Conservation (phyloP, 2,797 vertebrate species). For the Schizopygopsis pylzovi region DNA sequence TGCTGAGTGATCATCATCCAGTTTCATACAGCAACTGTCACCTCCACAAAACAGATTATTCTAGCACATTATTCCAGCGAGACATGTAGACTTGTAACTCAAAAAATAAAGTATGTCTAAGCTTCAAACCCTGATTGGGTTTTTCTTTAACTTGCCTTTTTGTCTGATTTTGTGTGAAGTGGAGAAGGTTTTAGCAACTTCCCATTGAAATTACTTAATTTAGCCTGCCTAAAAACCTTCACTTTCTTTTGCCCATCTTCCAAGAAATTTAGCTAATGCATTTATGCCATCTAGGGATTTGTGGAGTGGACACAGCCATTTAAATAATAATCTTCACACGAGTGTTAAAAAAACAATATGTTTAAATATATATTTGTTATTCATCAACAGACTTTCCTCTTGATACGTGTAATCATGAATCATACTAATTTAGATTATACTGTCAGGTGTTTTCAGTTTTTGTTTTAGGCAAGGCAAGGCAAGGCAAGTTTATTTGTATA, state of each 20-base stretch:
- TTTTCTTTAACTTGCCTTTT: neutral
- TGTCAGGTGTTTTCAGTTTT: neutral
- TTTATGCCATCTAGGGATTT: neutral
- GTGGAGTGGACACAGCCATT: neutral
- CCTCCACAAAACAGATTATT: neutral
- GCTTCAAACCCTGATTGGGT: neutral
- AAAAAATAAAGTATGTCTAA: neutral
- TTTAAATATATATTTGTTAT: neutral
- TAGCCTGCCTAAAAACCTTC: neutral
- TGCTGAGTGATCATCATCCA: constrained; percentile 25
- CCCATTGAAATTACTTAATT: neutral
- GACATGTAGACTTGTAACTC: neutral
- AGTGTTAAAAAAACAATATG: neutral
- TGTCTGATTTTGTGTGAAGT: neutral
- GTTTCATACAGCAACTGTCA: neutral
- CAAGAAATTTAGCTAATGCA: neutral
- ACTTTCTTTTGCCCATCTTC: neutral
- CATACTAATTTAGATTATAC: neutral
- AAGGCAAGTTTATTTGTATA: no score
- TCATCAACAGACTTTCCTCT: neutral
- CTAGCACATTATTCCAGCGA: neutral
- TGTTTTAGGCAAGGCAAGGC: no score
- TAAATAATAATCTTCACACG: neutral
- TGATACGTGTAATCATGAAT: neutral
- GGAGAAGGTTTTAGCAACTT: neutral